Evolutionary conservation across 2,797 vertebrate species (phyloP).

Genomic region (Falco biarmicus): DNA sequence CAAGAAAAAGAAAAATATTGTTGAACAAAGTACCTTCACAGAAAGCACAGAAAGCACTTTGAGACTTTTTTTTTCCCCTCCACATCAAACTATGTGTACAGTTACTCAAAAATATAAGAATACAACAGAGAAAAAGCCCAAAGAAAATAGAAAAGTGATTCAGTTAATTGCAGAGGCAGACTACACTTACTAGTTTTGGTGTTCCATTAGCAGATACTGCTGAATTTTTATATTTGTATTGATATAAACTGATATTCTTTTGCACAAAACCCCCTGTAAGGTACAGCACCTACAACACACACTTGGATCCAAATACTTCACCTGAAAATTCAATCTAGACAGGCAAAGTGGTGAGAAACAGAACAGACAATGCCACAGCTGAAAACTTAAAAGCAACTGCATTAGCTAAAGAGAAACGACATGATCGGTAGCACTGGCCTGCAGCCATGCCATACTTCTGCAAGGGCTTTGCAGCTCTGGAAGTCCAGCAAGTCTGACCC

Average conservation of each 20-base stretch:
- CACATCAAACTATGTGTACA: background rate
- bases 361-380: background rate
- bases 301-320: background rate
- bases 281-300: accelerated
- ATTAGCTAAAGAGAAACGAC: background rate
- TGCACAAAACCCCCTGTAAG: background rate
- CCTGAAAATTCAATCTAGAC: background rate
- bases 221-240: background rate
- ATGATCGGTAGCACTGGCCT: background rate
- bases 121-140: background rate
- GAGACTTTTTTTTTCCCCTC: accelerated
- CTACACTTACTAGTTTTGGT: background rate
- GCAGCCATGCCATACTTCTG: background rate
- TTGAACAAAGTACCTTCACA: background rate
- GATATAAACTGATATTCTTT: background rate
- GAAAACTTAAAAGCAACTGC: background rate
- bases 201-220: background rate
- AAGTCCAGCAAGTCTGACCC: background rate
- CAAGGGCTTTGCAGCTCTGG: background rate
- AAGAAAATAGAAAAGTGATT: background rate
- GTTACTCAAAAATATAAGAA: background rate
- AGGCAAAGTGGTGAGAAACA: background rate
- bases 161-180: background rate
- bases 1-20: background rate
- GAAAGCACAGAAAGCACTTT: background rate